These are phyloP conservation scores for Clarias gariepinus DNA, from an alignment of 2,113 vertebrate genomes.

Conservation along the genomic window DNA sequence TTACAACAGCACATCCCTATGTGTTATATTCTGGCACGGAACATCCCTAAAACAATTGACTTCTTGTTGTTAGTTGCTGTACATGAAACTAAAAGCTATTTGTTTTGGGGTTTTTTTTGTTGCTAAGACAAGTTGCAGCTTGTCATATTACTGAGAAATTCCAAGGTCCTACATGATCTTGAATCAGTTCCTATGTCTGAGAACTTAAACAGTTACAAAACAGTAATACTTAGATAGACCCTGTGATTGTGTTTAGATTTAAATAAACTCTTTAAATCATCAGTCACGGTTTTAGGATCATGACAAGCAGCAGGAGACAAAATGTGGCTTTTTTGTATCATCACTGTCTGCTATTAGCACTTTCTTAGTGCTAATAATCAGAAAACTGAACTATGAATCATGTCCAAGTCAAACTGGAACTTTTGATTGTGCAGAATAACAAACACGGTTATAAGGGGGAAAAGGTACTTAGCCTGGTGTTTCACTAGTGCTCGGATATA, in stretches of 20 bases:
- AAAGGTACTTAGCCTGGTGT: too few species aligned
- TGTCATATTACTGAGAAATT: background rate
- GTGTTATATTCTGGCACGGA: background rate
- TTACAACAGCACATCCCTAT: background rate
- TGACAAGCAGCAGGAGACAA: background rate
- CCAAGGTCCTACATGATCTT: background rate
- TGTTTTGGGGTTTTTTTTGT: background rate
- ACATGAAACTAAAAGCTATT: background rate
- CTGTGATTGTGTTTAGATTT: background rate
- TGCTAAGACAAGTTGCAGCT: background rate
- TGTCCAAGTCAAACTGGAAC: too few species aligned
- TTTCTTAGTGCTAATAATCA: background rate
- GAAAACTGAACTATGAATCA: too few species aligned
- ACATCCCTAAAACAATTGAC: background rate
- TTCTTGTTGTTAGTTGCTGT: background rate
- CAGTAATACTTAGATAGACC: background rate
- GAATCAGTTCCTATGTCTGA: background rate
- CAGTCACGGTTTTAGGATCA: background rate
- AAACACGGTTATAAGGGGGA: too few species aligned
- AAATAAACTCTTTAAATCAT: background rate
- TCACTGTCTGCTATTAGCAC: background rate
- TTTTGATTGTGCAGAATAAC: too few species aligned
- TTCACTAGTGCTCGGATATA: too few species aligned
- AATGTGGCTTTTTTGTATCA: background rate
- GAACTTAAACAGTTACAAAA: too few species aligned